Evolutionary conservation across 2,113 vertebrate genomes (phyloP).

Genomic region (Myotis brandtii): DNA sequence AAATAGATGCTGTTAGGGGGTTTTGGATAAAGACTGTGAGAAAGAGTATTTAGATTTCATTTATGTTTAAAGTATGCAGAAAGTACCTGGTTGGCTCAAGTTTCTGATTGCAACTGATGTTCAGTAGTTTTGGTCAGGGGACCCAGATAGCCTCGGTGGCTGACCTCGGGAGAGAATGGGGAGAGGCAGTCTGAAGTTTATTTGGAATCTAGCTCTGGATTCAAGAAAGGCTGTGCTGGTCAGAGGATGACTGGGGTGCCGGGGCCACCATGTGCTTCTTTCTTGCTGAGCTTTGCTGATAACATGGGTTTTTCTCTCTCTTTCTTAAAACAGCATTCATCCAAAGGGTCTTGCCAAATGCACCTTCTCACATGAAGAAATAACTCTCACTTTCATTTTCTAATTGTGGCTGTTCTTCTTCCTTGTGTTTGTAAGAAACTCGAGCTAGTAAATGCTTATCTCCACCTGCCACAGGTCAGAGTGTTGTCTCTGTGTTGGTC

Average conservation of each 20-base stretch:
- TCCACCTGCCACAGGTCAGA: background rate
- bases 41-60: background rate
- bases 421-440: background rate
- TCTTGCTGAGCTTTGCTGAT: background rate
- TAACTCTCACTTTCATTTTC: background rate
- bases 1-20: background rate
- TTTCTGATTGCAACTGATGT: rapidly evolving
- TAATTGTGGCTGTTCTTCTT: rapidly evolving
- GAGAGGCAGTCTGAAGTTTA: rapidly evolving
- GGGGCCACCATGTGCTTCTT: background rate
- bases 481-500: background rate
- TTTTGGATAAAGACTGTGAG: background rate
- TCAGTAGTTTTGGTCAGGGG: too few relatives aligned
- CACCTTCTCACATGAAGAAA: background rate
- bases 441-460: background rate
- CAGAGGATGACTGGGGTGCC: too few relatives aligned
- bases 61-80: background rate
- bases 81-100: rapidly evolving
- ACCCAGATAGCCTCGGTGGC: rapidly evolving
- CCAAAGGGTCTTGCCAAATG: background rate
- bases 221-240: rapidly evolving
- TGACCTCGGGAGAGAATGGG: rapidly evolving
- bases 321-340: background rate
- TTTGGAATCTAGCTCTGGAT: background rate
- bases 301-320: background rate